Evolutionary conservation across 2,888 invertebrate species (phyloP), one percentile per base, ranked within the genome.

Genomic region (Oscheius myriophilus): DNA sequence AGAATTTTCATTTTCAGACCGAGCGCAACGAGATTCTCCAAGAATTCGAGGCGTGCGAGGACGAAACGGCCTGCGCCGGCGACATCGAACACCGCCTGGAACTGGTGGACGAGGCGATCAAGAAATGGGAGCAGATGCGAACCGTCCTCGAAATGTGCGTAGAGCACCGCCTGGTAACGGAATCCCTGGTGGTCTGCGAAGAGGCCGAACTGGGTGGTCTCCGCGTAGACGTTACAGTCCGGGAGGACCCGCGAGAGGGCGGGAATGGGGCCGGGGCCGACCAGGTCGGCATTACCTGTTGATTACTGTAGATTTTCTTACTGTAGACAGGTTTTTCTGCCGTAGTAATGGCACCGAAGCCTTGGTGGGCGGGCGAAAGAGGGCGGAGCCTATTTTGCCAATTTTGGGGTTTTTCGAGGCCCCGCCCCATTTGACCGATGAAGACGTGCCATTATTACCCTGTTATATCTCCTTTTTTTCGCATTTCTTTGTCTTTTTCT

Each of bases 71-170:
- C n/a, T 14, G 33, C 12, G 46, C 33, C 39, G 53, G 52, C 14
- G n/a, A 23, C 21, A 39, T 79, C 23, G 80, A 82, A 52, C 79
- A 80, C 18, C 58, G 69, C 14, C 59, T 82, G 70, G 84, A 84
- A 57, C 52, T 95, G 89, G 92, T 96, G 43, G 96, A 96, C 87
- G 84, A 85, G 45, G 71, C 71, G 21, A 76, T 82, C 67, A 84
- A 83, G 67, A 98, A 98, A 89, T 89, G 98, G 78, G 96, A 96
- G 86, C 98, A 99, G 87, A 90, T 99, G 25, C 96, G 97, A 88
- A 93, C 94, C 84, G 98, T 99, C 51, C 89, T 99, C n/a, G 98
- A 99, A 91, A 99, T 98, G 98, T 96, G 89, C 67, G 83, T 23
- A 25, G 41, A 21, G 21, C 43, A 42, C 21, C 33, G 49, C 18